These are phyloP conservation scores for Phytoseiulus persimilis DNA, from an alignment of 2,888 invertebrate species.

Conservation along the genomic window DNA sequence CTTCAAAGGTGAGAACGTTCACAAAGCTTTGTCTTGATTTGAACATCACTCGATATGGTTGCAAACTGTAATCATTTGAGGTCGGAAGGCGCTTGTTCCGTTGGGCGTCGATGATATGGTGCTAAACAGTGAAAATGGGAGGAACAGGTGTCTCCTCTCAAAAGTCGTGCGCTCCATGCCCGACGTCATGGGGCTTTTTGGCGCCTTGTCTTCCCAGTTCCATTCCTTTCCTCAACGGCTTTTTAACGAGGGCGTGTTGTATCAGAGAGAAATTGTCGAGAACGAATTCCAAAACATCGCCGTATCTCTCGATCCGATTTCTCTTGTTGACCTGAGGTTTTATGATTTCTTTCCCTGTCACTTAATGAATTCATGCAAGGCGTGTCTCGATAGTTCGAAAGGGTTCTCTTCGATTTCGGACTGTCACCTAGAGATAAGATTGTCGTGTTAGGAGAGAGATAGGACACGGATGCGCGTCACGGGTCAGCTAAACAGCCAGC, in stretches of 20 bases:
- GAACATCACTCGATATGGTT: neutral
- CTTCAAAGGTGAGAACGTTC: neutral
- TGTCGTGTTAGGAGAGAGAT: neutral
- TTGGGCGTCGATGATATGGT: neutral
- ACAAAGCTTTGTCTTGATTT: neutral
- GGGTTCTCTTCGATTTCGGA: neutral
- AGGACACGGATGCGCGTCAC: neutral
- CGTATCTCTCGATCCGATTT: neutral
- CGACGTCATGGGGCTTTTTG: neutral
- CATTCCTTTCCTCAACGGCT: neutral
- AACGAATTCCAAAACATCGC: neutral
- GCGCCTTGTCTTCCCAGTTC: neutral
- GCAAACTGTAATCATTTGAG: neutral
- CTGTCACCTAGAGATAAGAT: neutral
- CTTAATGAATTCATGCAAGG: neutral
- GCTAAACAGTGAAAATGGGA: neutral
- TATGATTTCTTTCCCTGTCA: neutral
- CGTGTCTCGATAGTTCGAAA: neutral
- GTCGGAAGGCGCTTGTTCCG: neutral
- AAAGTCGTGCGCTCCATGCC: neutral
- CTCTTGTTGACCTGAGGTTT: neutral
- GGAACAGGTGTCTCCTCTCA: neutral
- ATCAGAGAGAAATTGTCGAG: too few relatives aligned
- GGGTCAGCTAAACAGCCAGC: neutral
- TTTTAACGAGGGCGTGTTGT: neutral